These are phyloP conservation scores for Heliconius aoede DNA, from an alignment of 2,888 invertebrate species.

Conservation along the genomic window DNA sequence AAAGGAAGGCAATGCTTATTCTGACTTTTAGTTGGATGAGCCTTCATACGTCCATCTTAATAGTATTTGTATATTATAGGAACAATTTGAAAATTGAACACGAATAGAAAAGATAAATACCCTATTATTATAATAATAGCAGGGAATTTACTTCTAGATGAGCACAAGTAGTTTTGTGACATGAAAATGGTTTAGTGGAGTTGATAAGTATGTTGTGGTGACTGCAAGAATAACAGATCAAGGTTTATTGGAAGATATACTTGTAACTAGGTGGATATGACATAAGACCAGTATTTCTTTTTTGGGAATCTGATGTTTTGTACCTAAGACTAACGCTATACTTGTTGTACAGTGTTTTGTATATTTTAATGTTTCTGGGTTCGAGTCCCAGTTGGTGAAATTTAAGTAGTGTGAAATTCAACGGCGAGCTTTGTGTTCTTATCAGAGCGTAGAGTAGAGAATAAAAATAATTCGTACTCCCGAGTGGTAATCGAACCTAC, in stretches of 20 bases:
- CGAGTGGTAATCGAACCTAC: too few species aligned
- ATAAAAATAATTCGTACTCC: too few species aligned
- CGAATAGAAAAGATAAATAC: constrained; percentile 16
- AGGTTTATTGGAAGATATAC: background rate
- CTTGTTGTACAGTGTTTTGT: background rate
- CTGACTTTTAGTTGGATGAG: background rate
- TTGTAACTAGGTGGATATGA: background rate
- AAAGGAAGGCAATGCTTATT: background rate
- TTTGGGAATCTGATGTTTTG: too few species aligned
- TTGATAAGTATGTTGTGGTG: background rate
- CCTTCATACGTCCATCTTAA: constrained; percentile 27
- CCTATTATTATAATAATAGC: constrained; percentile 1
- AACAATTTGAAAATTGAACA: constrained; percentile 22
- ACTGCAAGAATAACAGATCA: background rate
- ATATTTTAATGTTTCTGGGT: background rate
- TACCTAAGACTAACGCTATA: too few species aligned
- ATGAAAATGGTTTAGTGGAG: background rate
- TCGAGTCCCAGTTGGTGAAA: background rate
- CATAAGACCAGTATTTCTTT: too few species aligned
- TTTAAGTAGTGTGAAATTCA: background rate
- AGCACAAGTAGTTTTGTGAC: background rate
- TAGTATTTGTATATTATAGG: constrained; percentile 13
- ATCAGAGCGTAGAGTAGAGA: too few species aligned
- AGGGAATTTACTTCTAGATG: background rate
- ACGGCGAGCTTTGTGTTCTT: too few species aligned